phyloP scores from a whole-genome alignment of 2,113 vertebrate species.

The Corydoras maculifer region DNA sequence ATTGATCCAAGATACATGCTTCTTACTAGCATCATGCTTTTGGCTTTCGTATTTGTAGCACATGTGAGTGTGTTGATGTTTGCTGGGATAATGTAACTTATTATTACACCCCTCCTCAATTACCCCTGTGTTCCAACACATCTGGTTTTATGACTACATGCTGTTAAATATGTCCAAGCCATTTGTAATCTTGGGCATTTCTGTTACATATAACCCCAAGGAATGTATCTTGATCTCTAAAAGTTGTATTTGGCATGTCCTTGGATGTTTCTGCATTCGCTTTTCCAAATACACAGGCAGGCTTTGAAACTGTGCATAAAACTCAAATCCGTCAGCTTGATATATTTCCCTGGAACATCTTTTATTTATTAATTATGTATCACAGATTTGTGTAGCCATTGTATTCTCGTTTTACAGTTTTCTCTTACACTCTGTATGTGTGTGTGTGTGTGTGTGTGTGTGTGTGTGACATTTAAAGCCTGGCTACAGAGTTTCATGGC shows the following conservation, averaged over 20 bases:
- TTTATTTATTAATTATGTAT: constrained; percentile 10
- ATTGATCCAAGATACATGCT: constrained; percentile 1
- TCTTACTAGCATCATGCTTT: constrained; percentile 13
- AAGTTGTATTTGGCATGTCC: constrained; percentile 13
- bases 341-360: constrained; percentile 6
- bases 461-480: constrained; percentile 39
- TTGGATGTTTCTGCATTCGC: not conserved
- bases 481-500: constrained; percentile 8
- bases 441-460: constrained; percentile 5
- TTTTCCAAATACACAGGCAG: not conserved
- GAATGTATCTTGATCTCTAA: constrained; percentile 20
- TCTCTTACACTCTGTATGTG: constrained; percentile 16
- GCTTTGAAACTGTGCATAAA: not conserved
- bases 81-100: not conserved
- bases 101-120: not conserved
- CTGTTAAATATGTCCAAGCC: constrained; percentile 11
- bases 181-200: constrained; percentile 14
- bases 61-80: constrained; percentile 11
- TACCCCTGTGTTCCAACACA: constrained; percentile 11
- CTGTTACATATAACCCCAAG: not conserved
- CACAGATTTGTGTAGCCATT: constrained; percentile 3
- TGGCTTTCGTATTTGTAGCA: constrained; percentile 14
- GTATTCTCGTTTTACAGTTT: not conserved
- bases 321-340: no score
- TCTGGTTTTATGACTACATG: constrained; percentile 20